Conservation (phyloP, 2,113 vertebrate species). For the Micronycteris hirsuta region DNA sequence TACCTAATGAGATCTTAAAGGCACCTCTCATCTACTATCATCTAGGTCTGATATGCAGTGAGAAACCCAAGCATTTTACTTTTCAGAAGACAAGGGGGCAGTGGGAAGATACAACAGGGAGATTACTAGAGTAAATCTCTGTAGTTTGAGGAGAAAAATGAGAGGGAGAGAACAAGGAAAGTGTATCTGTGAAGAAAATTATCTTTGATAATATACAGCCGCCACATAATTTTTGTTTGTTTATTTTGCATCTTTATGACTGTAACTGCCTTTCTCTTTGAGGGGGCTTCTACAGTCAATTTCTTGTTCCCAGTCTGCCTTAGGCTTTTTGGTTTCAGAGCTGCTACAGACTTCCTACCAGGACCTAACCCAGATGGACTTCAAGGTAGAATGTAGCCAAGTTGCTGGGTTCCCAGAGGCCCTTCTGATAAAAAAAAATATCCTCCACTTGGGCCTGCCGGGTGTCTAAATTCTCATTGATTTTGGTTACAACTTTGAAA, state of each 20-base stretch:
- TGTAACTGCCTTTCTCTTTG: neutral
- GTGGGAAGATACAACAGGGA: neutral
- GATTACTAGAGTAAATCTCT: neutral
- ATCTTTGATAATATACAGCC: neutral
- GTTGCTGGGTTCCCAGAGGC: neutral
- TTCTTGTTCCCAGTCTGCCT: neutral
- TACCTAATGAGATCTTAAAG: neutral
- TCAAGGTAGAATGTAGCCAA: neutral
- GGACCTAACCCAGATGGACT: neutral
- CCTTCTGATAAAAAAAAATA: neutral
- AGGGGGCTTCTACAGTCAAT: neutral
- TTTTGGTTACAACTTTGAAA: neutral
- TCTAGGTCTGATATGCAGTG: neutral
- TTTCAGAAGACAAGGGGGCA: neutral
- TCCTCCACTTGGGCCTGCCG: accelerated
- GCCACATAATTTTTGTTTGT: neutral
- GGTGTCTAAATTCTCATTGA: neutral
- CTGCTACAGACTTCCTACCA: neutral
- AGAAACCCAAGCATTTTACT: neutral
- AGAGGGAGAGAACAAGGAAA: neutral
- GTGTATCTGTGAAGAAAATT: neutral
- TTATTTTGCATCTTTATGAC: neutral
- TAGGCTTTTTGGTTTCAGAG: neutral
- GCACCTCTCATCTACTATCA: neutral
- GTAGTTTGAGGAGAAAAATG: neutral